Conservation (phyloP, 2,113 vertebrate species). For the Ictidomys tridecemlineatus region DNA sequence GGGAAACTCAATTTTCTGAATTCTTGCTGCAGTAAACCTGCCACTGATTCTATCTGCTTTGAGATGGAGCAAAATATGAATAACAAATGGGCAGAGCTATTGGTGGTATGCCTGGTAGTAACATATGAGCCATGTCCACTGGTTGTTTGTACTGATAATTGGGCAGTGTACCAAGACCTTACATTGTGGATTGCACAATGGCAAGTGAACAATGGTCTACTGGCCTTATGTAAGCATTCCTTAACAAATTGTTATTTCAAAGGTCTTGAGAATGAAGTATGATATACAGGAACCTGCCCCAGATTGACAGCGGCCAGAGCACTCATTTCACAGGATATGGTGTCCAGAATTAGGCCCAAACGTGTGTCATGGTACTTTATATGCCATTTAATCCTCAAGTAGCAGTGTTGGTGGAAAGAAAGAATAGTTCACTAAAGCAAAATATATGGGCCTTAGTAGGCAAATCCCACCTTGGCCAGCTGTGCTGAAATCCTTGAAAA, state of each 20-base stretch:
- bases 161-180: background rate
- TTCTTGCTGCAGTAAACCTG: background rate
- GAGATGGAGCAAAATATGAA: background rate
- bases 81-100: background rate
- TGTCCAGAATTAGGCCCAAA: background rate
- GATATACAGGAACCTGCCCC: background rate
- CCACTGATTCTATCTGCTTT: too few relatives aligned
- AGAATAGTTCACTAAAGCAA: background rate
- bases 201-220: background rate
- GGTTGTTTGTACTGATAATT: background rate
- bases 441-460: background rate
- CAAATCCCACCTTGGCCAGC: background rate
- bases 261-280: background rate
- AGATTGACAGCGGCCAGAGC: background rate
- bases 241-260: background rate
- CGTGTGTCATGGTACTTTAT: background rate
- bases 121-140: background rate
- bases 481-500: background rate
- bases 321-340: background rate
- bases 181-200: background rate
- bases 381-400: background rate
- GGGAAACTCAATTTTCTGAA: background rate
- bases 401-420: background rate
- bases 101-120: background rate
- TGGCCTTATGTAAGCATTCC: background rate